A percentile compares a stretch with the other conserved stretches of the same genome.
phyloP scores from a whole-genome alignment of 2,113 vertebrate species.

The Petroica traversi region DNA sequence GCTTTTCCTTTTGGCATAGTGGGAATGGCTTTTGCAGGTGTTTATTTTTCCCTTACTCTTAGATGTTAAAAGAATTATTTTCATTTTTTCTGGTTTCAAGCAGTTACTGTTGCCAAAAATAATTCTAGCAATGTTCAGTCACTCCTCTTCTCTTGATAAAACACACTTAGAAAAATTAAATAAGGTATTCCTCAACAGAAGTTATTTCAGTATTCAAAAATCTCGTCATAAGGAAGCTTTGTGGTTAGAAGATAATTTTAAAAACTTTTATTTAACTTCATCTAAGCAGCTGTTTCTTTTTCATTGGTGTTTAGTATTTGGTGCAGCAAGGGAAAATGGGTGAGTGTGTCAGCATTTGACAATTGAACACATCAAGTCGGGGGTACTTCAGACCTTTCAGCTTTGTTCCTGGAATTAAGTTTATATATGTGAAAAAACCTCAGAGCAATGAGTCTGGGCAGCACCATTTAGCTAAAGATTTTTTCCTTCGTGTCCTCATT shows the following conservation, averaged over 20 bases:
- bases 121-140: neutral
- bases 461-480: neutral
- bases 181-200: neutral
- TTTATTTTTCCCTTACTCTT: neutral
- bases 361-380: neutral
- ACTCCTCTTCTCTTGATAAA: neutral
- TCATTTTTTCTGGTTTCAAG: neutral
- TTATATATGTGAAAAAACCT: neutral
- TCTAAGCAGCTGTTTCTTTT: neutral
- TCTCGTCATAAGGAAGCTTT: neutral
- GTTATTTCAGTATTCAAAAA: neutral
- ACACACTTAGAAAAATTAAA: neutral
- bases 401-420: neutral
- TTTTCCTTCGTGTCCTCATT: neutral
- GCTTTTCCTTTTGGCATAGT: neutral
- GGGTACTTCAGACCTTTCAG: neutral
- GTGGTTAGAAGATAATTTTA: neutral
- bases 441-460: neutral
- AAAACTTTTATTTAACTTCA: neutral
- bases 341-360: neutral
- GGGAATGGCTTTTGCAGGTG: neutral
- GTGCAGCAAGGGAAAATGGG: neutral
- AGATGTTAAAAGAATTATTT: neutral
- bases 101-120: neutral
- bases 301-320: neutral